phyloP scores from a whole-genome alignment of 2,888 invertebrate species.

The Agriotes lineatus region DNA sequence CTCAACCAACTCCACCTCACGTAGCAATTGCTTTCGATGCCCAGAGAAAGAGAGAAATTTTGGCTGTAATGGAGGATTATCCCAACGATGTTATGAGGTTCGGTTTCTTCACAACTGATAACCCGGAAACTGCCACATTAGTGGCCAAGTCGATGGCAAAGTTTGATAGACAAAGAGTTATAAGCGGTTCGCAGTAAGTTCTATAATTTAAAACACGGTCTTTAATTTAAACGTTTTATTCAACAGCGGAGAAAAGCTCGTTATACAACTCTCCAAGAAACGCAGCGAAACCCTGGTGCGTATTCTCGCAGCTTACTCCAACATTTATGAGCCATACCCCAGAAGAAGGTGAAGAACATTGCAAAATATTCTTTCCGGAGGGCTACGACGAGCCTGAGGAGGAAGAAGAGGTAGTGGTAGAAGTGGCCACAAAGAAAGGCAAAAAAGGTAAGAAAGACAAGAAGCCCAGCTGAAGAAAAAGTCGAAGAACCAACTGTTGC shows the following conservation, averaged over 20 bases:
- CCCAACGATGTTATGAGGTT: constrained; percentile 71
- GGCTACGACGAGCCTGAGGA: constrained; percentile 72
- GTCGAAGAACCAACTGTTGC: too few species aligned
- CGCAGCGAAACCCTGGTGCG: constrained; percentile 74
- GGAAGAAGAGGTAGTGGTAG: constrained; percentile 57
- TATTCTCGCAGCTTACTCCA: constrained; percentile 75
- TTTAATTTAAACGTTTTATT: too few species aligned
- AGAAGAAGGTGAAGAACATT: constrained; percentile 74
- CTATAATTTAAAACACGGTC: too few species aligned
- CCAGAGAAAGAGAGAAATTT: constrained; percentile 74
- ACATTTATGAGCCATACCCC: constrained; percentile 77
- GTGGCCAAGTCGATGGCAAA: constrained; percentile 74
- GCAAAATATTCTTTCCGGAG: constrained; percentile 76
- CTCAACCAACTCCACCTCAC: constrained; percentile 74
- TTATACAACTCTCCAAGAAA: constrained; percentile 76
- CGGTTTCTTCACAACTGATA: constrained; percentile 78
- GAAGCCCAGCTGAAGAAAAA: too few species aligned
- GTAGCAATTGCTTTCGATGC: constrained; percentile 77
- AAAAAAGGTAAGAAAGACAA: constrained; percentile 56
- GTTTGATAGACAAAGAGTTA: too few species aligned
- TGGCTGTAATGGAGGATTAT: constrained; percentile 67
- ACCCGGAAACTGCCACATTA: constrained; percentile 71
- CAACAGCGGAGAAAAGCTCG: constrained; percentile 75
- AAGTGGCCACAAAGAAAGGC: constrained; percentile 68
- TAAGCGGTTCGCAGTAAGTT: too few species aligned